phyloP scores from a whole-genome alignment of 2,113 vertebrate genomes.

The Montifringilla adamsi region DNA sequence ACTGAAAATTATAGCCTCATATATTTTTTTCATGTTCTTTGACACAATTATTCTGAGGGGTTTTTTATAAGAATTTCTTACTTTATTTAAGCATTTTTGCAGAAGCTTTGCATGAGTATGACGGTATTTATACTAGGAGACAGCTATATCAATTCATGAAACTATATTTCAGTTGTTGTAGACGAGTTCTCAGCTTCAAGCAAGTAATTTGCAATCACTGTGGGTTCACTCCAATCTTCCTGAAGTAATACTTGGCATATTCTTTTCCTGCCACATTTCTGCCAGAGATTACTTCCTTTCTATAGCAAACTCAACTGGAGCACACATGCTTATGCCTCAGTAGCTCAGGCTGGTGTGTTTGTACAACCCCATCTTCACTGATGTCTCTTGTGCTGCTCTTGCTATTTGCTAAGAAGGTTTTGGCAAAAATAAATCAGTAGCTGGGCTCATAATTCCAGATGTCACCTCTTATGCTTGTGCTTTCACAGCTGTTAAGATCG shows the following conservation, averaged over 20 bases:
- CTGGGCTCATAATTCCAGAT: background rate
- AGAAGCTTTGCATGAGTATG: background rate
- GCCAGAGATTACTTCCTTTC: background rate
- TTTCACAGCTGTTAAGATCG: background rate
- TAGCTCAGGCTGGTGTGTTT: background rate
- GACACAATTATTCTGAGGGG: background rate
- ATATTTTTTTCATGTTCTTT: background rate
- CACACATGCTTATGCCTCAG: background rate
- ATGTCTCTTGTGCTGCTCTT: background rate
- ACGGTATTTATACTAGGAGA: background rate
- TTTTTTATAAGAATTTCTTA: background rate
- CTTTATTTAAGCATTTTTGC: background rate
- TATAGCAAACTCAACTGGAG: background rate
- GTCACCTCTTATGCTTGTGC: background rate
- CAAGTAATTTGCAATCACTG: background rate
- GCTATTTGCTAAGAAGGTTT: background rate
- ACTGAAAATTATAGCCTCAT: background rate
- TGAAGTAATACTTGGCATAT: background rate
- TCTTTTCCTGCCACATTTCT: background rate
- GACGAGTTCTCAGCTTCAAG: background rate
- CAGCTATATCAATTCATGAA: background rate
- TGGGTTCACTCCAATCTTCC: background rate
- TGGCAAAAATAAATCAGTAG: background rate
- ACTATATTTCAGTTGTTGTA: background rate
- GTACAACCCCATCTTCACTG: background rate